A percentile compares a stretch with the other conserved stretches of the same genome.
These are phyloP conservation scores for Macrocentrus cingulum DNA, from an alignment of 1,140 invertebrate genomes.

Conservation along the genomic window DNA sequence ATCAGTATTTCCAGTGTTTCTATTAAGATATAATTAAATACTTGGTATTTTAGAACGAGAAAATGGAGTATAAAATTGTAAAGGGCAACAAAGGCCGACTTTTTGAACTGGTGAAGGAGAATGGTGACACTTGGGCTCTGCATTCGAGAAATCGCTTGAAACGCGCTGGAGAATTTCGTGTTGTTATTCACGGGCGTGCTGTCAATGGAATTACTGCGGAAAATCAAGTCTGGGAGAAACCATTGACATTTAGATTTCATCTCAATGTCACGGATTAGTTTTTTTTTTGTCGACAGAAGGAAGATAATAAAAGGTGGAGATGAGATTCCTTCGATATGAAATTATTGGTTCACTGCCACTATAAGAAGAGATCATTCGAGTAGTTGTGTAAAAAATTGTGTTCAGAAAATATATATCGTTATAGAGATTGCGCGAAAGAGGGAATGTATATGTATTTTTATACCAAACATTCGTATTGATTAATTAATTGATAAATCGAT, in stretches of 20 bases:
- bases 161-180: conserved; percentile 59
- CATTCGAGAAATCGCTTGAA: conserved; percentile 65
- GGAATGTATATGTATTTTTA: conserved; percentile 14
- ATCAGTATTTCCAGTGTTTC: conserved; percentile 4
- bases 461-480: conserved; percentile 14
- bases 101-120: conserved; percentile 67
- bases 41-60: conserved; percentile 56
- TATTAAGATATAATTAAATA: conserved; percentile 8
- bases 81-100: conserved; percentile 67
- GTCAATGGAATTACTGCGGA: conserved; percentile 38
- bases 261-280: conserved; percentile 56
- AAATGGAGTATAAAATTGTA: conserved; percentile 68
- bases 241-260: conserved; percentile 58
- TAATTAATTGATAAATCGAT: neutral
- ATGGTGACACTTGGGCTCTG: conserved; percentile 64
- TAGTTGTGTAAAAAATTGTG: no score
- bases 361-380: no score
- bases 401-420: conserved; percentile 3
- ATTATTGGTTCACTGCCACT: conserved; percentile 23
- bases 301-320: neutral
- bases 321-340: neutral
- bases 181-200: conserved; percentile 63
- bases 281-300: conserved; percentile 4
- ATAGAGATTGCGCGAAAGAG: neutral
- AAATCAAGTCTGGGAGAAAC: conserved; percentile 58